phyloP scores from a whole-genome alignment of 2,113 vertebrate genomes.

The Paradoxurus hermaphroditus region DNA sequence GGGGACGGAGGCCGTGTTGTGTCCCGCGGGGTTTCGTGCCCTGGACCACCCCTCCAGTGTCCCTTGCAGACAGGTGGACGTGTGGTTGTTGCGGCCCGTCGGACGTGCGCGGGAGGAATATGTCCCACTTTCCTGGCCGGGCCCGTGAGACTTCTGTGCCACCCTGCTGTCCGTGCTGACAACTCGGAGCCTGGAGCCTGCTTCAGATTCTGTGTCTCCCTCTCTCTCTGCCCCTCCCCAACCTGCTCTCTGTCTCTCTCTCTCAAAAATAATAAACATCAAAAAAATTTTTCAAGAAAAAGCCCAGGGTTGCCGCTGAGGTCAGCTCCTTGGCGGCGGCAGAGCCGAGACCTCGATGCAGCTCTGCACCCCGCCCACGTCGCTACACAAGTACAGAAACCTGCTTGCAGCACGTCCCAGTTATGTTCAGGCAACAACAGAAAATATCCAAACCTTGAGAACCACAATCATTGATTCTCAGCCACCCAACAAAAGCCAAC shows the following conservation, averaged over 20 bases:
- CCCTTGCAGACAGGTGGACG: neutral
- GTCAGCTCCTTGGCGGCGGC: rapidly evolving
- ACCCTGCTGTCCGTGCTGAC: too few species aligned
- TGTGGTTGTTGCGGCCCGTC: neutral
- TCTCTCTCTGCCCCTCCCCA: too few species aligned
- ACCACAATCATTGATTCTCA: neutral
- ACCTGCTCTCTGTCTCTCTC: too few species aligned
- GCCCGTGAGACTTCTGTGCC: neutral
- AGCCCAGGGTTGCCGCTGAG: neutral
- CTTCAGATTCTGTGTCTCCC: too few species aligned
- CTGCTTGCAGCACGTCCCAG: neutral
- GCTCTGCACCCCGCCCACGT: rapidly evolving
- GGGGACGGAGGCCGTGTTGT: neutral
- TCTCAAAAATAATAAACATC: too few species aligned
- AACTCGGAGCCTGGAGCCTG: too few species aligned
- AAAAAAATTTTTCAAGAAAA: too few species aligned
- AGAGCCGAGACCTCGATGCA: neutral
- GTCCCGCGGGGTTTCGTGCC: too few species aligned
- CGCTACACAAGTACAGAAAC: neutral
- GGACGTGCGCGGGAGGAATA: neutral
- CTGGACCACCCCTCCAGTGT: too few species aligned
- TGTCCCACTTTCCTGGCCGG: neutral
- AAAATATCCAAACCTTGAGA: neutral
- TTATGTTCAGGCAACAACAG: neutral
- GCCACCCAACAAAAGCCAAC: neutral